phyloP scores from a whole-genome alignment of 2,113 vertebrate genomes.

The Pseudolaguvia tuberculata region DNA sequence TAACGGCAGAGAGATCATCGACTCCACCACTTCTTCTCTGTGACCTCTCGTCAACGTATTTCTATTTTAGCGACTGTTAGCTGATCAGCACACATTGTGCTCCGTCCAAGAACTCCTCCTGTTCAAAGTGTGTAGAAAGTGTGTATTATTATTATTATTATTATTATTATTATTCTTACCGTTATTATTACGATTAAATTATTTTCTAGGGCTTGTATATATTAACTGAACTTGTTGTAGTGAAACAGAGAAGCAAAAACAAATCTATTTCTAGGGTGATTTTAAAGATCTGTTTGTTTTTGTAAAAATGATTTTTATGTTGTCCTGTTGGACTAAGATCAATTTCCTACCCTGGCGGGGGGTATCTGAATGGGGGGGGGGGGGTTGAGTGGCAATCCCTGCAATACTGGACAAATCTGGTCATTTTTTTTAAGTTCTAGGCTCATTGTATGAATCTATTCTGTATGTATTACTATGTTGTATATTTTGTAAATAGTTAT shows the following conservation, averaged over 20 bases:
- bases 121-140: conserved; percentile 79
- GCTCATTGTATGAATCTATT: conserved; percentile 87
- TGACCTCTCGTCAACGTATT: conserved; percentile 66
- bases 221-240: conserved; percentile 83
- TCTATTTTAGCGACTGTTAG: conserved; percentile 82
- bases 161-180: conserved; percentile 65
- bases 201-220: conserved; percentile 98
- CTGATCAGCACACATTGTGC: conserved; percentile 71
- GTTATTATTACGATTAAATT: conserved; percentile 80
- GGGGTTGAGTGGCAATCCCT: conserved; percentile 69
- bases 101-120: conserved; percentile 60
- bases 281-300: conserved; percentile 73
- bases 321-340: conserved; percentile 62
- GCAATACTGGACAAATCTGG: conserved; percentile 82
- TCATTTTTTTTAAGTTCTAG: conserved; percentile 84
- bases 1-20: conserved; percentile 96
- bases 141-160: conserved; percentile 71
- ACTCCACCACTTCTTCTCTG: conserved; percentile 98
- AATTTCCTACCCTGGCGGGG: conserved; percentile 36
- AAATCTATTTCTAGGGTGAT: conserved; percentile 80
- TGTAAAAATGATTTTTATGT: conserved; percentile 61
- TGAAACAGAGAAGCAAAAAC: conserved; percentile 70
- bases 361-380: conserved; percentile 28
- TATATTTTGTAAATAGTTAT: conserved; percentile 89
- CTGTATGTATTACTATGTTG: conserved; percentile 92